These are phyloP conservation scores for Patiria miniata DNA, from an alignment of 35 echinoderm and acorn worm species.

Conservation along the genomic window DNA sequence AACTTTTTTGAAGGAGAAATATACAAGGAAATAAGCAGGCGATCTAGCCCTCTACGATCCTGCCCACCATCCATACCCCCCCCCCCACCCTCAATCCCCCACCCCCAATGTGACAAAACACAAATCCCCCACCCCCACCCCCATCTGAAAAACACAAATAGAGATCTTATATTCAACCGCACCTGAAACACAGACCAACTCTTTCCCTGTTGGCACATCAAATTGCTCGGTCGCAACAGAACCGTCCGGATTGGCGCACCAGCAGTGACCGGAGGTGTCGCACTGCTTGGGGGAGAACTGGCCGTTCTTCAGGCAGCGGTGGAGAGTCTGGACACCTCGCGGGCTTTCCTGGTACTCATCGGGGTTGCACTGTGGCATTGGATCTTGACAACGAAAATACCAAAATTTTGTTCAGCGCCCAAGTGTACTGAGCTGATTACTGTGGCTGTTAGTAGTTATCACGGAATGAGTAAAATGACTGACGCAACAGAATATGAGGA, in stretches of 20 bases:
- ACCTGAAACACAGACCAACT: conserved; percentile 20
- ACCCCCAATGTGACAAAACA: too few relatives aligned
- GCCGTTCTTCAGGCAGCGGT: conserved; percentile 14
- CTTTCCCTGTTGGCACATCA: background rate
- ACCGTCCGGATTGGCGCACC: conserved; percentile 35
- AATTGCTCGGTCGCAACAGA: background rate
- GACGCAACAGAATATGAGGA: too few relatives aligned
- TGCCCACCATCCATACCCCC: too few relatives aligned
- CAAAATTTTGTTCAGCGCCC: background rate
- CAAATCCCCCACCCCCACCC: too few relatives aligned
- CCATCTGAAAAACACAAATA: too few relatives aligned
- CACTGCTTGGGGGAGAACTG: conserved; percentile 51
- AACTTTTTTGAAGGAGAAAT: too few relatives aligned
- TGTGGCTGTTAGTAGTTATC: background rate
- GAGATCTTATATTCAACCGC: background rate
- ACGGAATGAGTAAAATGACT: background rate
- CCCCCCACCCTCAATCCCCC: too few relatives aligned
- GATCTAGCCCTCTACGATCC: too few relatives aligned
- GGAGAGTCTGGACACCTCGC: background rate
- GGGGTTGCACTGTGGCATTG: background rate
- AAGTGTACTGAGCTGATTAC: background rate
- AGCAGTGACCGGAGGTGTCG: conserved; percentile 26
- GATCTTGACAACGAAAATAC: too few relatives aligned
- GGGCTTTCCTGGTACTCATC: background rate
- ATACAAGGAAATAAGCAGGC: too few relatives aligned